phyloP scores from a whole-genome alignment of 2,113 vertebrate species.

The Pimephales promelas region DNA sequence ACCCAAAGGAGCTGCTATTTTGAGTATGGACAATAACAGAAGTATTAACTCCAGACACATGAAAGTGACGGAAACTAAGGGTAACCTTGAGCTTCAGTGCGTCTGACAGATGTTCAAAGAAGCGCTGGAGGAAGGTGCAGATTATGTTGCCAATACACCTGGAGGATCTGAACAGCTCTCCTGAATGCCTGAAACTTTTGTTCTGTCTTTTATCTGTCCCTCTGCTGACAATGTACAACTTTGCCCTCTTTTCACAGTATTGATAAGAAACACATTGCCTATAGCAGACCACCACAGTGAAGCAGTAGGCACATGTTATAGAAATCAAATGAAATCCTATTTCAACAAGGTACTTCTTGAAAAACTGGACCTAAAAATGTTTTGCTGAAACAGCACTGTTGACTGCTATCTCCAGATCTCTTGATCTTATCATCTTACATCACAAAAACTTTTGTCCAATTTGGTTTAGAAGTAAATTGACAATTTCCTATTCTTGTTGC shows the following conservation, averaged over 20 bases:
- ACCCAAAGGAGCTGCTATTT: not conserved
- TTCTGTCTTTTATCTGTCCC: conserved; percentile 17
- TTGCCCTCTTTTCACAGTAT: not conserved
- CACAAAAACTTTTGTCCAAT: not conserved
- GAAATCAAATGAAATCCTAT: not conserved
- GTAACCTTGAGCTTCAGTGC: not conserved
- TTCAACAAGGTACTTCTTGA: not conserved
- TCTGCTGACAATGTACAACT: not conserved
- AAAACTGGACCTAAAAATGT: not conserved
- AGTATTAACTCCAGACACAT: not conserved
- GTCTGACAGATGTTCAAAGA: conserved; percentile 43
- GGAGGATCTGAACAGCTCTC: not conserved
- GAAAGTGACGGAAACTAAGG: not conserved
- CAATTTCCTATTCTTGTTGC: not conserved
- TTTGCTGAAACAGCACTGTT: not conserved
- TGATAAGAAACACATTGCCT: not conserved
- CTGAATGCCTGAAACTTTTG: conserved; percentile 15
- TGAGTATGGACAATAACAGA: conserved; percentile 6
- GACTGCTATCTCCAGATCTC: not conserved
- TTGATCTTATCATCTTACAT: conserved; percentile 3
- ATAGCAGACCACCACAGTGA: not conserved
- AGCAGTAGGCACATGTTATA: not conserved
- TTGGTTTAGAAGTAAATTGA: not conserved
- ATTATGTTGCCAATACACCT: conserved; percentile 5
- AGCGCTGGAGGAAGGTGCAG: not conserved